These are phyloP conservation scores for Synanthedon formicaeformis DNA, from an alignment of 2,888 invertebrate species.

Conservation along the genomic window DNA sequence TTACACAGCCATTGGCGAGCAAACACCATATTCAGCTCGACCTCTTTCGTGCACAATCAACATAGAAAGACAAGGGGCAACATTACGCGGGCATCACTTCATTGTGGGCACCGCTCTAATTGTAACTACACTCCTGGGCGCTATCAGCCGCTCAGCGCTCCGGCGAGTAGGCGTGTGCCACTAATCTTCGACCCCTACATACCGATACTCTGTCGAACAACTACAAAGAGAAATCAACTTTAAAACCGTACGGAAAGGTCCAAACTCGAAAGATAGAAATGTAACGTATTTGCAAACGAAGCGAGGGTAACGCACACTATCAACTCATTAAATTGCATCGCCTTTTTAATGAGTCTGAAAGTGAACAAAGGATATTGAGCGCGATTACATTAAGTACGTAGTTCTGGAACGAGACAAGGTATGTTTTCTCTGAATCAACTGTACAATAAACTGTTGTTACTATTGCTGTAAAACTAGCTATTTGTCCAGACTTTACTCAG, in stretches of 20 bases:
- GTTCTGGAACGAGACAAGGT: slow-evolving; percentile 38
- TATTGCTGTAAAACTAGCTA: background rate
- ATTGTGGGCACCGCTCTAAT: slow-evolving; percentile 70
- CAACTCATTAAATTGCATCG: slow-evolving; percentile 72
- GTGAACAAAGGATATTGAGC: slow-evolving; percentile 70
- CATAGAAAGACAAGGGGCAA: slow-evolving; percentile 66
- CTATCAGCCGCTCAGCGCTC: slow-evolving; percentile 69
- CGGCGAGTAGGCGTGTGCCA: slow-evolving; percentile 66
- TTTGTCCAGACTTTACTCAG: no score
- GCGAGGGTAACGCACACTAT: slow-evolving; percentile 70
- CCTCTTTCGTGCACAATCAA: slow-evolving; percentile 61
- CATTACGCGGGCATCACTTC: slow-evolving; percentile 68
- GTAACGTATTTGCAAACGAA: slow-evolving; percentile 58
- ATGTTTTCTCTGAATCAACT: background rate
- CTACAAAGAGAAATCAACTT: slow-evolving; percentile 22
- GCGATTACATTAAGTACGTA: slow-evolving; percentile 68
- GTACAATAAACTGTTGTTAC: background rate
- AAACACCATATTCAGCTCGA: slow-evolving; percentile 21
- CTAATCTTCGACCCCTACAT: slow-evolving; percentile 71
- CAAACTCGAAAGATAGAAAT: slow-evolving; percentile 14
- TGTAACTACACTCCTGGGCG: slow-evolving; percentile 70
- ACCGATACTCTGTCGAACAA: slow-evolving; percentile 41
- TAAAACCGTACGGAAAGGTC: slow-evolving; percentile 22
- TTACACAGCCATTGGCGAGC: slow-evolving; percentile 1
- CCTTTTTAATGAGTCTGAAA: slow-evolving; percentile 72